A percentile compares a stretch with the other conserved stretches of the same genome.
phyloP scores from a whole-genome alignment of 2,797 vertebrate species.

The Lacerta bilineata region DNA sequence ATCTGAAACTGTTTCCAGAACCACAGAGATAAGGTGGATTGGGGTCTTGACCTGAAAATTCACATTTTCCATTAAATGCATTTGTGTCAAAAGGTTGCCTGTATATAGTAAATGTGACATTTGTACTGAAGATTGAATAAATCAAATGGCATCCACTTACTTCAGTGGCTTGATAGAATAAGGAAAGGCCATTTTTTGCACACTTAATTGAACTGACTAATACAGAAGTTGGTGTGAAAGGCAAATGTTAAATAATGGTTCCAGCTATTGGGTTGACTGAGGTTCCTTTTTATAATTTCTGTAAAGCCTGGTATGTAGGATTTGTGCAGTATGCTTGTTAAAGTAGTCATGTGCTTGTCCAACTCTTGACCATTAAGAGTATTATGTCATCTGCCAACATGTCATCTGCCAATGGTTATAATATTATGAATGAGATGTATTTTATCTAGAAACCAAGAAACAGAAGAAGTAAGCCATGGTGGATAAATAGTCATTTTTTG shows the following conservation, averaged over 20 bases:
- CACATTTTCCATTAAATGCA: constrained; percentile 24
- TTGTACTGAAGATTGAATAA: neutral
- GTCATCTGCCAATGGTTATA: constrained; percentile 13
- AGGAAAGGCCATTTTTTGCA: constrained; percentile 34
- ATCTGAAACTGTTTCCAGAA: constrained; percentile 34
- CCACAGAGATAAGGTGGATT: constrained; percentile 14
- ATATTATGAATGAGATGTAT: constrained; percentile 28
- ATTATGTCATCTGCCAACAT: accelerated
- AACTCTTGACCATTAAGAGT: neutral
- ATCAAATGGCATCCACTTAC: constrained; percentile 6
- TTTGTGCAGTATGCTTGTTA: constrained; percentile 14
- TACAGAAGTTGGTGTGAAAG: constrained; percentile 14
- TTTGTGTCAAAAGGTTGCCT: constrained; percentile 31
- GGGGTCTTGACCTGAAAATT: constrained; percentile 30
- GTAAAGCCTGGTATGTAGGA: neutral
- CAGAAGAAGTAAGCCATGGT: constrained; percentile 5
- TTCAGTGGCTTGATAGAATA: neutral
- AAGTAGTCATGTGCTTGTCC: accelerated
- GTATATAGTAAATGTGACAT: constrained; percentile 35
- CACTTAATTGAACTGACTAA: constrained; percentile 17
- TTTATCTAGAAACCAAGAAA: constrained; percentile 6
- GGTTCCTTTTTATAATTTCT: neutral
- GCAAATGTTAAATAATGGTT: neutral
- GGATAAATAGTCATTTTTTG: neutral
- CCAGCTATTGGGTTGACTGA: neutral